A percentile compares a stretch with the other conserved stretches of the same genome.
Conservation (phyloP, 2,113 vertebrate species). For the Phrynocephalus versicolor region DNA sequence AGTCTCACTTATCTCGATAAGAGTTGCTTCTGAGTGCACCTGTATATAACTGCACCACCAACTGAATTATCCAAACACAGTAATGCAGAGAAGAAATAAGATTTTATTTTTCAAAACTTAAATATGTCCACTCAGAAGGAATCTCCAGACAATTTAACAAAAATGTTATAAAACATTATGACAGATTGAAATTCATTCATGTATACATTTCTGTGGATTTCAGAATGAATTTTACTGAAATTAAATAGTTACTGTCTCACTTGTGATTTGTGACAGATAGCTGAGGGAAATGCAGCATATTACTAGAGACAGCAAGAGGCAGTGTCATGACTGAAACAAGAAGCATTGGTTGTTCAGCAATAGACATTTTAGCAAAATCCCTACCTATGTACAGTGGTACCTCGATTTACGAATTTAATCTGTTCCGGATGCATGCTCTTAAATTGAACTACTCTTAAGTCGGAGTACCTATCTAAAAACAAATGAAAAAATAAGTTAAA, state of each 20-base stretch:
- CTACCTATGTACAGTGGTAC: no score
- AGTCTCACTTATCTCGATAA: not conserved
- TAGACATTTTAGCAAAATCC: constrained; percentile 19
- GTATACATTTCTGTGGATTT: not conserved
- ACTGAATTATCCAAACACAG: not conserved
- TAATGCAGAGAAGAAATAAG: not conserved
- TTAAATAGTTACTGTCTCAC: not conserved
- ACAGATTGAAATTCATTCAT: not conserved
- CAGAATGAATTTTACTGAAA: not conserved
- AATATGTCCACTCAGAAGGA: not conserved
- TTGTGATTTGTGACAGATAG: not conserved
- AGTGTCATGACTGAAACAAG: constrained; percentile 11
- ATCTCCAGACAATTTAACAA: not conserved
- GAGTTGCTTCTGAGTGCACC: not conserved
- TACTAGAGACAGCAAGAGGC: not conserved
- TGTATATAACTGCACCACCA: not conserved
- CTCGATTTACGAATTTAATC: no score
- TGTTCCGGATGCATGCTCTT: no score
- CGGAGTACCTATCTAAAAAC: no score
- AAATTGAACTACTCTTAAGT: no score
- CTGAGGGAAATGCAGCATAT: constrained; percentile 5
- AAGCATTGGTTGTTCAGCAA: constrained; percentile 30
- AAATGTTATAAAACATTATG: not conserved
- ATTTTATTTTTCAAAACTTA: not conserved
- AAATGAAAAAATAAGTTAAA: no score